A percentile compares a stretch with the other conserved stretches of the same genome.
These are phyloP conservation scores for Thymelicus acteon DNA, from an alignment of 2,888 invertebrate genomes.

Conservation along the genomic window DNA sequence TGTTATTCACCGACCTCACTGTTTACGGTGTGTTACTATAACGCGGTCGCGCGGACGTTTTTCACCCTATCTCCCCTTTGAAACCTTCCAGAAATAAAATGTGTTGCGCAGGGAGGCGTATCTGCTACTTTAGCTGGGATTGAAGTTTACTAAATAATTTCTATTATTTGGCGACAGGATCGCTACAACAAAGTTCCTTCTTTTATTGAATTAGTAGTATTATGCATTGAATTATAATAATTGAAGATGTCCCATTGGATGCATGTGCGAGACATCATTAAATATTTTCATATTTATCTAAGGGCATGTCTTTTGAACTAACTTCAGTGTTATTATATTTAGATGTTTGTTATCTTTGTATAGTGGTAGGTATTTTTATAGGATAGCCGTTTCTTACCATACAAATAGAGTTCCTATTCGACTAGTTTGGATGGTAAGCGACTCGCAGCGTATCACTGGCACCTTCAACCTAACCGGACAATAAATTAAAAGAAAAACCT, in stretches of 20 bases:
- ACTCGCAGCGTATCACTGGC: background rate
- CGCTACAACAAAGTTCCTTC: background rate
- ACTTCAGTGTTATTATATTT: constrained; percentile 6
- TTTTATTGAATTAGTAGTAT: background rate
- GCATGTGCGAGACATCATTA: background rate
- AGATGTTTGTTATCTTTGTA: background rate
- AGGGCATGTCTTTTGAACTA: background rate
- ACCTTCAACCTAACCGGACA: constrained; percentile 18
- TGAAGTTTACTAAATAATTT: background rate
- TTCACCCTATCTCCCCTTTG: constrained; percentile 26
- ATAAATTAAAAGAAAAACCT: constrained; percentile 23
- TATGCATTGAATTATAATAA: background rate
- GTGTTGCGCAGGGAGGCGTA: no score
- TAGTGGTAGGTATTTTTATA: background rate
- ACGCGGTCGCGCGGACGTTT: constrained; percentile 38
- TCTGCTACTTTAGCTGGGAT: no score
- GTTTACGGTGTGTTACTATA: constrained; percentile 38
- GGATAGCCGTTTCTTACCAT: constrained; percentile 24
- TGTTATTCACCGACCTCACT: constrained; percentile 42
- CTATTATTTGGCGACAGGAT: background rate
- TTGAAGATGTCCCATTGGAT: background rate
- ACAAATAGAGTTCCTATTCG: constrained; percentile 35
- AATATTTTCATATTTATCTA: background rate
- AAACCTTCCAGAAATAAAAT: background rate
- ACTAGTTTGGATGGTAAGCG: constrained; percentile 29